Percentiles rank a stretch among this genome's conserved stretches.
Evolutionary conservation across 2,113 vertebrate genomes (phyloP).

Genomic region (Rhabdomys dilectus): DNA sequence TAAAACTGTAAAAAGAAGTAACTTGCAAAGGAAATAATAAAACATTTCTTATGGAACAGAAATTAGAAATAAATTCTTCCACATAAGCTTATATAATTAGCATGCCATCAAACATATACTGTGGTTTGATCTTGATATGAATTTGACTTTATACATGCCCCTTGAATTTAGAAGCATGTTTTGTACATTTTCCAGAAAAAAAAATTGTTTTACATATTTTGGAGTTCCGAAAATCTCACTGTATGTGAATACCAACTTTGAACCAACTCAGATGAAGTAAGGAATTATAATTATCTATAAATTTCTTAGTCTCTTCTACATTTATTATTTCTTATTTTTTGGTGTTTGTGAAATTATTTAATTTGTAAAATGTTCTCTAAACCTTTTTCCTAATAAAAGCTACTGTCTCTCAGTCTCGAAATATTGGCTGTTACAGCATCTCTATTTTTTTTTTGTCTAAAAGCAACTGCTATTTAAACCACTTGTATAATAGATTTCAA

Average conservation of each 20-base stretch:
- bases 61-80: not conserved
- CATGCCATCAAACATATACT: not conserved
- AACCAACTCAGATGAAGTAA: not conserved
- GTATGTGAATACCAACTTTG: not conserved
- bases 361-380: not conserved
- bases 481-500: not conserved
- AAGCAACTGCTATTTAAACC: not conserved
- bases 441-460: not conserved
- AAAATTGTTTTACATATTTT: not conserved
- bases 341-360: not conserved
- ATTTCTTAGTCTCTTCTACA: not conserved
- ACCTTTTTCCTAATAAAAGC: not conserved
- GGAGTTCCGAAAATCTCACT: not conserved
- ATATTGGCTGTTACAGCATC: not conserved
- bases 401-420: not conserved
- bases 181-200: not conserved
- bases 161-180: not conserved
- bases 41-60: not conserved
- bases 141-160: not conserved
- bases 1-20: not conserved
- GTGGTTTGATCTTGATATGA: not conserved
- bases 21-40: not conserved
- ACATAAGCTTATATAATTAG: not conserved
- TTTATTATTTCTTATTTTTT: accelerated
- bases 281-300: not conserved